These are phyloP conservation scores for Dryococelus australis DNA, from an alignment of 2,888 invertebrate genomes.

Conservation along the genomic window DNA sequence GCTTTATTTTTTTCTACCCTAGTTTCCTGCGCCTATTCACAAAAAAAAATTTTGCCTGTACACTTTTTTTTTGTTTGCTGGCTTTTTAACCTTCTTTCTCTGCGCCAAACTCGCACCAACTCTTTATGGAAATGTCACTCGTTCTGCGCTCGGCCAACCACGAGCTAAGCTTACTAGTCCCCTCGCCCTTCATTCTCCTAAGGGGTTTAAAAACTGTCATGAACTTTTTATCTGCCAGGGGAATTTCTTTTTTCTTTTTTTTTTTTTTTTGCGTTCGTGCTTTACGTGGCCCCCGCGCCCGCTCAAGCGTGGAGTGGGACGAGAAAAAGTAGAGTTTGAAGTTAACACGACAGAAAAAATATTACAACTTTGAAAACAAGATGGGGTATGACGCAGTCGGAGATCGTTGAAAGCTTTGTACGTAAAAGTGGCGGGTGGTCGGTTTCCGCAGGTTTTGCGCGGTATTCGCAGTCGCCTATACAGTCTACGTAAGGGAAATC, in stretches of 20 bases:
- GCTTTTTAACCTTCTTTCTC: conserved; percentile 12
- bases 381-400: not conserved
- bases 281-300: not conserved
- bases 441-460: too few relatives aligned
- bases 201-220: conserved; percentile 16
- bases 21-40: not conserved
- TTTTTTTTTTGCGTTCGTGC: not conserved
- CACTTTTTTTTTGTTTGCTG: not conserved
- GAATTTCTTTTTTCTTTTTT: not conserved
- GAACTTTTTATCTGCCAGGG: not conserved
- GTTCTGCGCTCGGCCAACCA: not conserved
- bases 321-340: not conserved
- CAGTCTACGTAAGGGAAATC: too few relatives aligned
- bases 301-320: not conserved
- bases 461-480: too few relatives aligned
- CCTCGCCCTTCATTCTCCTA: conserved; percentile 3
- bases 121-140: not conserved
- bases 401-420: not conserved
- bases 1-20: not conserved
- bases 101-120: not conserved
- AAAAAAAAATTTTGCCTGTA: not conserved
- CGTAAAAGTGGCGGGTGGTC: too few relatives aligned
- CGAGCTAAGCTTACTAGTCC: not conserved
- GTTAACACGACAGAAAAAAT: not conserved
- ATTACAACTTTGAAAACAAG: conserved; percentile 8